Base-by-base conservation (phyloP, 1,140 invertebrate genomes). In the Acromyrmex charruanus region DNA sequence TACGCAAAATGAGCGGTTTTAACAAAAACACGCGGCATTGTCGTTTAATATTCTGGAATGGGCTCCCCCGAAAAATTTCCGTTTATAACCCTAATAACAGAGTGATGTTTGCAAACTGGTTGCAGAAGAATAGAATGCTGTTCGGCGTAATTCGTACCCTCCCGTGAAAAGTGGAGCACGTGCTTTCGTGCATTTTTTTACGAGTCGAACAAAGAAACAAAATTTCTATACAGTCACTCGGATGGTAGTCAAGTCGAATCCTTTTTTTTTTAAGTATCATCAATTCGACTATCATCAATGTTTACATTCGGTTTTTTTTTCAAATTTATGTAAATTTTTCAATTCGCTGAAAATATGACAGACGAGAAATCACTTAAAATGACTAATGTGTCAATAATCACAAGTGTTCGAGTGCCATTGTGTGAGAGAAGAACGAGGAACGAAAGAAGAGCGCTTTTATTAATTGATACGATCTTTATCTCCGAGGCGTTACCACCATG, bases 71-170 rank as follows among this genome's bases (percentile, higher is more conserved):
- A 35, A 28, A 28, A 28, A 35, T 63, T 80, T 51, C 53, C 59
- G 28, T 21, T 89, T 53, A 49, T 25, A n/a, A 51, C 49, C 51
- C 58, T 80, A 51, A 59, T 66, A 31, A 65, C 35, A 55, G 51
- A 74, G 63, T 65, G 58, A 87, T 90, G 89, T 90, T 90, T 89
- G 89, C 85, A 90, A 90, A 90, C 89, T 86, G 72, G 71, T 59
- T 49, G 55, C 14, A 18, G 28, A 72, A 77, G 53, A 77, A 87
- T 81, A 58, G 86, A 51, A 88, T 75, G 18, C 61, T 39, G 21
- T 28, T 58, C 21, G 61, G 53, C 87, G 59, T 88, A 89, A 89
- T 90, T 90, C 59, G 59, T 35, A 71, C 72, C 77, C 69, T 58
- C 63, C 53, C 21, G 65, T 77, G 44, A 69, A 61, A 72, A 72